Evolutionary conservation across 2,797 vertebrate species (phyloP).

Genomic region (Lophotriccus pileatus): DNA sequence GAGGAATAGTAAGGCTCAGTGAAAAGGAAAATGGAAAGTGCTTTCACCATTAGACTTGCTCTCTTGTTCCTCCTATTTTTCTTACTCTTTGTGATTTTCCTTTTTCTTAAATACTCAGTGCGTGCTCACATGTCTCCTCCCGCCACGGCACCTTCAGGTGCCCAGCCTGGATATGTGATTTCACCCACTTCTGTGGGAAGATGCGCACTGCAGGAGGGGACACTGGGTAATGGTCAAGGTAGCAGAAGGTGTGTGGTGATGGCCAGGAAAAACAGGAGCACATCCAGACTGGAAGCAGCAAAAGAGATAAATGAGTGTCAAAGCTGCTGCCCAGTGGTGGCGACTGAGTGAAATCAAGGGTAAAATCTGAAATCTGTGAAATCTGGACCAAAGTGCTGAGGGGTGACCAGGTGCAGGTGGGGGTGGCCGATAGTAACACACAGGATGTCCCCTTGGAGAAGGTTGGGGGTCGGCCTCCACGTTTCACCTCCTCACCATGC

Average conservation of each 20-base stretch:
- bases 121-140: accelerated
- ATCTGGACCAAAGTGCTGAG: not conserved
- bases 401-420: not conserved
- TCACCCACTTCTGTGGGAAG: not conserved
- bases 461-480: not conserved
- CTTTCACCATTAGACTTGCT: not conserved
- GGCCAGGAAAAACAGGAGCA: not conserved
- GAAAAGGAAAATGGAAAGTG: not conserved
- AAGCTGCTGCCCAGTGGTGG: not conserved
- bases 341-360: not conserved
- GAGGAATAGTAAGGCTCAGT: not conserved
- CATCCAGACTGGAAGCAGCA: not conserved
- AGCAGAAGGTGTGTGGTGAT: not conserved
- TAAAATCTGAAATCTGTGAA: not conserved
- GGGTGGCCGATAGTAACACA: not conserved
- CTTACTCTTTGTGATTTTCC: not conserved
- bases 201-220: not conserved
- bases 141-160: not conserved
- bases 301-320: not conserved
- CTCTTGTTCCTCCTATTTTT: not conserved
- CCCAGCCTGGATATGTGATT: not conserved
- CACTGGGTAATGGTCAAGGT: not conserved
- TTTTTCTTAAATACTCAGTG: not conserved
- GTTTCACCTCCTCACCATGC: not conserved
- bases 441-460: not conserved